These are phyloP conservation scores for Phasianus colchicus DNA, from an alignment of 2,113 vertebrate species.

Conservation along the genomic window DNA sequence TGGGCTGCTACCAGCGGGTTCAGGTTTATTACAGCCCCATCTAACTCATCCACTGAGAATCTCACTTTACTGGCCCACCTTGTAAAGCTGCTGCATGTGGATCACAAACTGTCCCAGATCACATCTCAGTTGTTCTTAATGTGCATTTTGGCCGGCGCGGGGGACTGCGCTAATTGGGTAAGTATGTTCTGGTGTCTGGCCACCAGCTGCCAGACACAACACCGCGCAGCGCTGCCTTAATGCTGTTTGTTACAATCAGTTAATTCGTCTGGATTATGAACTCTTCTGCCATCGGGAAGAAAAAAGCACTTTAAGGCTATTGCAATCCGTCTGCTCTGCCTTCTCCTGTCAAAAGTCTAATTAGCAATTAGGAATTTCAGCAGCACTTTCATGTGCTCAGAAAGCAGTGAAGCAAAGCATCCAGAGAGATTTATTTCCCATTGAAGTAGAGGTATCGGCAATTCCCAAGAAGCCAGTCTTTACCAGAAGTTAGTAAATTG, in stretches of 20 bases:
- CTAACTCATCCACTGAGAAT: conserved; percentile 40
- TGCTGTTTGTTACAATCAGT: conserved; percentile 45
- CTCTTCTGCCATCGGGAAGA: conserved; percentile 43
- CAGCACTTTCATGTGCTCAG: conserved; percentile 36
- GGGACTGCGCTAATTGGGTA: conserved; percentile 53
- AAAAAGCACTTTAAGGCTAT: conserved; percentile 54
- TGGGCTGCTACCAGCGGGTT: neutral
- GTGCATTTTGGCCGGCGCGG: neutral
- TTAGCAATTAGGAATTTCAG: conserved; percentile 59
- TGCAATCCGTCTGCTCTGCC: conserved; percentile 47
- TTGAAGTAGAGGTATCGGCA: conserved; percentile 38
- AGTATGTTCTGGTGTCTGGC: conserved; percentile 62
- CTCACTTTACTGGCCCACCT: conserved; percentile 57
- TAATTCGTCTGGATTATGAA: conserved; percentile 57
- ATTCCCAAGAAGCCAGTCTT: conserved; percentile 32
- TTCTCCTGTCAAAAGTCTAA: conserved; percentile 53
- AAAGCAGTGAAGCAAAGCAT: conserved; percentile 44
- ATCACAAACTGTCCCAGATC: conserved; percentile 27
- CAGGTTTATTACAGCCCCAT: conserved; percentile 24
- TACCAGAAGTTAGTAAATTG: conserved; percentile 50
- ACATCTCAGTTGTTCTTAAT: conserved; percentile 55
- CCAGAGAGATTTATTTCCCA: conserved; percentile 30
- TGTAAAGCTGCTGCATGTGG: conserved; percentile 34
- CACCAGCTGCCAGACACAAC: conserved; percentile 62
- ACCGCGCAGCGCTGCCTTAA: conserved; percentile 3